Conservation (phyloP, 1,140 invertebrate genomes). For the Meloidogyne hapla region DNA sequence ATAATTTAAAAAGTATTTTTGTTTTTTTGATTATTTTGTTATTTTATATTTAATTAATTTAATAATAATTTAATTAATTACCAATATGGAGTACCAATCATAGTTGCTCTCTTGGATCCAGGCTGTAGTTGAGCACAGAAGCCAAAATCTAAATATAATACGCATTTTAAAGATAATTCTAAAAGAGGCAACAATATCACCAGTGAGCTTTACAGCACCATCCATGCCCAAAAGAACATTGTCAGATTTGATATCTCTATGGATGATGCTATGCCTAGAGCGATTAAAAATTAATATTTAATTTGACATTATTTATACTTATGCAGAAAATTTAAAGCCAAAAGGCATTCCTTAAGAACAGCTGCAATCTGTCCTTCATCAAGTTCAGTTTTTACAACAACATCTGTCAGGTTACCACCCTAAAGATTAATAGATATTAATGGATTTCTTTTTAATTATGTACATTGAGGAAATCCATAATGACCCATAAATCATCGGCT, state of each 20-base stretch:
- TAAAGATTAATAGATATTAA: no score
- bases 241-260: constrained; percentile 62
- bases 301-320: constrained; percentile 38
- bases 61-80: not conserved
- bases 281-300: constrained; percentile 20
- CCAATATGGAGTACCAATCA: constrained; percentile 76
- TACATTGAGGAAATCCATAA: constrained; percentile 68
- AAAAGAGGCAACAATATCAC: constrained; percentile 30
- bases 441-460: no score
- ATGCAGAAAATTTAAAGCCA: constrained; percentile 60
- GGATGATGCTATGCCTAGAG: constrained; percentile 60
- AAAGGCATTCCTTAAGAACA: constrained; percentile 59
- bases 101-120: constrained; percentile 47
- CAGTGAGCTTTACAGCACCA: constrained; percentile 61
- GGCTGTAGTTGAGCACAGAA: constrained; percentile 64
- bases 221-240: constrained; percentile 63
- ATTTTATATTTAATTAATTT: no score
- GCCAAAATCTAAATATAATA: constrained; percentile 50
- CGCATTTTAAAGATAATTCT: not conserved
- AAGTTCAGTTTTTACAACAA: constrained; percentile 67
- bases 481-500: constrained; percentile 67
- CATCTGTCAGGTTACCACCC: constrained; percentile 69
- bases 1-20: no score
- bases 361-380: constrained; percentile 66
- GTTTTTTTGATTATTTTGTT: no score